Conservation (phyloP, 1,140 invertebrate genomes). For the Planococcus citri region DNA sequence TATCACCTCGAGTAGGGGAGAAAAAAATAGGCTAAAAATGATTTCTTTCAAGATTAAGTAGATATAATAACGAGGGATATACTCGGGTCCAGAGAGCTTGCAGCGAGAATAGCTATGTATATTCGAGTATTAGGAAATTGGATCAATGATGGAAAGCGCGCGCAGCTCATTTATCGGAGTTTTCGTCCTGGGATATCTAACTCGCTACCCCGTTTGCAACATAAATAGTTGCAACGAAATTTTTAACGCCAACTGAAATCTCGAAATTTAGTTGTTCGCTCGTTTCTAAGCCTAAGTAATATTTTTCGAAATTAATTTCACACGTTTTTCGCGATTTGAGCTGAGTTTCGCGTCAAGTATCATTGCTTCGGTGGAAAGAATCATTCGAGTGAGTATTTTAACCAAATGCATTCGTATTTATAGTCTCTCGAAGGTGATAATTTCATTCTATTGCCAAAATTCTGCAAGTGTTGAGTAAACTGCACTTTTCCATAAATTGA, state of each 20-base stretch:
- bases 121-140: background rate
- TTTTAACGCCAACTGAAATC: background rate
- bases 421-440: no score
- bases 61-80: background rate
- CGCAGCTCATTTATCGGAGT: background rate
- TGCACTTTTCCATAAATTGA: no score
- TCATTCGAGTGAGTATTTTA: no score
- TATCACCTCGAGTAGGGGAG: no score
- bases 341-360: no score
- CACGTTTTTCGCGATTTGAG: no score
- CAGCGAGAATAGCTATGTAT: background rate
- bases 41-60: no score
- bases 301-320: background rate
- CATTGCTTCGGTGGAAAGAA: no score
- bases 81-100: background rate
- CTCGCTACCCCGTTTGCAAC: conserved; percentile 1
- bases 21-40: no score
- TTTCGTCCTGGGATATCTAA: background rate
- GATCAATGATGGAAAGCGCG: background rate
- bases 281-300: background rate
- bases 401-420: no score
- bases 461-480: no score
- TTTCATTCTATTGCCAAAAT: no score
- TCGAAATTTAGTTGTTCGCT: background rate
- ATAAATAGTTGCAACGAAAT: conserved; percentile 3